These are phyloP conservation scores for Coccyzus lansbergi DNA, from an alignment of 2,797 vertebrate species.

Conservation along the genomic window DNA sequence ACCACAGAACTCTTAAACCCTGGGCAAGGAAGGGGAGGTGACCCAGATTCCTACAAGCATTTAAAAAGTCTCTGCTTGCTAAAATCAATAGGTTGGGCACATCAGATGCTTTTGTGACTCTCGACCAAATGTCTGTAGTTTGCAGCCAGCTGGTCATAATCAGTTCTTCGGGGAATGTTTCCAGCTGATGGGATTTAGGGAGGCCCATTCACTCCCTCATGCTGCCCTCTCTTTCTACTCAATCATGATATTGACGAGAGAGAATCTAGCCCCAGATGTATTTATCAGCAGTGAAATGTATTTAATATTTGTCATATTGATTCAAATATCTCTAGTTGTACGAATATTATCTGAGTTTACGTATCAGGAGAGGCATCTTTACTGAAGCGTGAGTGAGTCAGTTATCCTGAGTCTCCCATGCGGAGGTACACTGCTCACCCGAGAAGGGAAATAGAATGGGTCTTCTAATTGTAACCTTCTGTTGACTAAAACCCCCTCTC, in stretches of 20 bases:
- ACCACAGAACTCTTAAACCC: neutral
- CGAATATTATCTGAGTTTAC: neutral
- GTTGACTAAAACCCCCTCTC: neutral
- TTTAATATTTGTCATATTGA: neutral
- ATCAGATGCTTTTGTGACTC: slow-evolving; percentile 26
- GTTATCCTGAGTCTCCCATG: neutral
- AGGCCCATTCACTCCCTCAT: neutral
- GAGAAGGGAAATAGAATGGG: neutral
- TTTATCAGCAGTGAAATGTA: slow-evolving; percentile 9
- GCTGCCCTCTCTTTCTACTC: neutral
- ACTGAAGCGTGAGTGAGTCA: neutral
- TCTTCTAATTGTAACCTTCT: slow-evolving; percentile 13
- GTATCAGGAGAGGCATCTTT: neutral
- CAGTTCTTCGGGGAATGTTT: slow-evolving; percentile 43
- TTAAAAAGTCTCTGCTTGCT: slow-evolving; percentile 2
- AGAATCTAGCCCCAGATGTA: neutral
- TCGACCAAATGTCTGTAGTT: slow-evolving; percentile 52
- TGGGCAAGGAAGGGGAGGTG: neutral
- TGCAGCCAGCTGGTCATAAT: slow-evolving; percentile 45
- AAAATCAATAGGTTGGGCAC: neutral
- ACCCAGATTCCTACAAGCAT: slow-evolving; percentile 16
- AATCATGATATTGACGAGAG: neutral
- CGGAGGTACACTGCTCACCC: neutral
- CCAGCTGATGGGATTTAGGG: slow-evolving; percentile 52
- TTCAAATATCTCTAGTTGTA: neutral